Conservation (phyloP, 30 jellyfish, hydroid and myxozoan species). For the Aurelia sp. region DNA sequence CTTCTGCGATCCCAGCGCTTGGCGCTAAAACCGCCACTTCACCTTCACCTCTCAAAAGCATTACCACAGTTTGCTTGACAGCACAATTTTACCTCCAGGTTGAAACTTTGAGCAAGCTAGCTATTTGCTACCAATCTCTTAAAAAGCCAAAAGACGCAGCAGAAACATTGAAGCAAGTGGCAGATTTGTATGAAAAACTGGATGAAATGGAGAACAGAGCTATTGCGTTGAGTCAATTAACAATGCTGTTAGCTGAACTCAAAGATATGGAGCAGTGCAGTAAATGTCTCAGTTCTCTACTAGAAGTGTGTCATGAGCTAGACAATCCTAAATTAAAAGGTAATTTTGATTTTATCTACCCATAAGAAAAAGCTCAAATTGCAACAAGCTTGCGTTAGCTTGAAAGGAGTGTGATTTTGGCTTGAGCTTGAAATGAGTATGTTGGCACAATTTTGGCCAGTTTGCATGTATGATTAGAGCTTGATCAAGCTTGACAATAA, state of each 20-base stretch:
- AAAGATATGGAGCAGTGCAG: slow-evolving; percentile 91
- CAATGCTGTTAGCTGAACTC: slow-evolving; percentile 65
- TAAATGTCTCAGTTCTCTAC: slow-evolving; percentile 61
- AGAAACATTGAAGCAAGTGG: slow-evolving; percentile 52
- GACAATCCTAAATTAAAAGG: slow-evolving; percentile 85
- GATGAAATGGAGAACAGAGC: slow-evolving; percentile 68
- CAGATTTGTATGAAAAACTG: slow-evolving; percentile 51
- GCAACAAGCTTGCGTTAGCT: too few species aligned
- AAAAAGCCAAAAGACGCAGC: slow-evolving; percentile 60
- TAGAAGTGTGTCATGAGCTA: slow-evolving; percentile 84
- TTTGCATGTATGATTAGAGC: too few species aligned
- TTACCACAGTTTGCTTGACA: not conserved
- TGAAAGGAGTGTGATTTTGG: too few species aligned
- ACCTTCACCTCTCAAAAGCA: too few species aligned
- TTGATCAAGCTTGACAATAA: too few species aligned
- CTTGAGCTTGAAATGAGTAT: too few species aligned
- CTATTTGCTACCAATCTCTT: slow-evolving; percentile 70
- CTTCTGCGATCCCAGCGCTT: too few species aligned
- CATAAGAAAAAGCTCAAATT: too few species aligned
- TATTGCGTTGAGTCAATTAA: slow-evolving; percentile 58
- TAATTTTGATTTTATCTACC: not conserved
- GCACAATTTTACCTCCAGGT: slow-evolving; percentile 34
- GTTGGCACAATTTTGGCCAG: too few species aligned
- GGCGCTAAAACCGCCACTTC: too few species aligned
- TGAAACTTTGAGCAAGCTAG: slow-evolving; percentile 80